Base-by-base conservation (phyloP, 2,797 vertebrate genomes). In the Hipposideros larvatus region DNA sequence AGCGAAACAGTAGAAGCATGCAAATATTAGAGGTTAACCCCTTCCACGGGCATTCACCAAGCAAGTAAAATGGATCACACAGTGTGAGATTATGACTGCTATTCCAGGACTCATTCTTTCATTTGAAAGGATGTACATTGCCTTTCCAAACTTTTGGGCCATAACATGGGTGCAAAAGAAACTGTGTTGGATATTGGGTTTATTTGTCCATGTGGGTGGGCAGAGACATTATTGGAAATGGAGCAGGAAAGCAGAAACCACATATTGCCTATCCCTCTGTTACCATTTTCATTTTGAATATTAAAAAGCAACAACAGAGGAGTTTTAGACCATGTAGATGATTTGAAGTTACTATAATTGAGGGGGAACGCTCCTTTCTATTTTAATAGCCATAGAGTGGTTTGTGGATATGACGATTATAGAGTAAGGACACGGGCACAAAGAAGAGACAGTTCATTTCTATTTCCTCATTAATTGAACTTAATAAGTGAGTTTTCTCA, bases 401-500 rank as follows among this genome's bases (percentile, higher is more conserved):
- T 90, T 22, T 77, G 57, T 90, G 13, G 24, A 31, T 61, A 37
- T 48, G 41, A 79, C 24, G 43, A 14, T 53, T 34, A 5, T 21
- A 22, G 22, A 43, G 18, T n/a, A 26, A 34, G 9, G 4, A 28
- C 55, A 21, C 51, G 7, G 4, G 24, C 48, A 21, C 51, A 61
- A 77, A 79, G 21, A 73, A 77, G 37, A 85, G 21, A 66, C 13
- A 15, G 13, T 18, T 75, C 11, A 19, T 87, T 85, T 83, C 34
- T 84, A 51, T 53, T 26, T 86, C 65, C 31, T 83, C 63, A 22
- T 66, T 85, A 75, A 86, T 66, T 92, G 77, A 68, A 63, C 61
- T 61, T 85, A 71, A 37, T 68, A 82, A 87, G 53, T 84, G 80
- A 87, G 16, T 66, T 80, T 82, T 86, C 37, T 86, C 80, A 43